A percentile compares a stretch with the other conserved stretches of the same genome.
Conservation (phyloP, 2,113 vertebrate species). For the Labeo catla region DNA sequence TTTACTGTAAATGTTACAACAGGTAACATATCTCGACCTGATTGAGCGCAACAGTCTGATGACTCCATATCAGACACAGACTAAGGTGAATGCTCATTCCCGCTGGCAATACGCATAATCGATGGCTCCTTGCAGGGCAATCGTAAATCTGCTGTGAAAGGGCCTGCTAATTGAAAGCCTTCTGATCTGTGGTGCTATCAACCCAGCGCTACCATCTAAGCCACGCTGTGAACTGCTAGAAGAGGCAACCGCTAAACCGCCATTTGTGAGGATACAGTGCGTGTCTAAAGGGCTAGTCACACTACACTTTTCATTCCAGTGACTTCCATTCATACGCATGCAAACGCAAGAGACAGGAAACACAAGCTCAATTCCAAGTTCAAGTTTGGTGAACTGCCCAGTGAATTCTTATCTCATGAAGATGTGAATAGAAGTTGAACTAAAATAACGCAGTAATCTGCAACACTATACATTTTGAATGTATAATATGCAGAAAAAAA, state of each 20-base stretch:
- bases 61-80: constrained; percentile 1
- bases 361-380: too few relatives aligned
- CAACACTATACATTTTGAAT: too few relatives aligned
- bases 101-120: background rate
- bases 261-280: background rate
- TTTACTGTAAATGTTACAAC: background rate
- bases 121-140: background rate
- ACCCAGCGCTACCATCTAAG: background rate
- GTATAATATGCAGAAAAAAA: too few relatives aligned
- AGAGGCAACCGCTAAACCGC: background rate
- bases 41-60: constrained; percentile 9
- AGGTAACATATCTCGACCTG: background rate
- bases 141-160: constrained; percentile 17
- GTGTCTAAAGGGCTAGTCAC: background rate
- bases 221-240: background rate
- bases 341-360: too few relatives aligned
- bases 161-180: constrained; percentile 22
- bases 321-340: too few relatives aligned
- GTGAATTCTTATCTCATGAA: too few relatives aligned
- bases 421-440: too few relatives aligned
- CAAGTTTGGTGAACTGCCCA: too few relatives aligned
- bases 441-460: too few relatives aligned
- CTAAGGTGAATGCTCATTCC: constrained; percentile 21
- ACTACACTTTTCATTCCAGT: too few relatives aligned
- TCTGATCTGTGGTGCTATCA: background rate